phyloP scores from a whole-genome alignment of 1,140 invertebrate genomes.

The Parasteatoda tepidariorum region DNA sequence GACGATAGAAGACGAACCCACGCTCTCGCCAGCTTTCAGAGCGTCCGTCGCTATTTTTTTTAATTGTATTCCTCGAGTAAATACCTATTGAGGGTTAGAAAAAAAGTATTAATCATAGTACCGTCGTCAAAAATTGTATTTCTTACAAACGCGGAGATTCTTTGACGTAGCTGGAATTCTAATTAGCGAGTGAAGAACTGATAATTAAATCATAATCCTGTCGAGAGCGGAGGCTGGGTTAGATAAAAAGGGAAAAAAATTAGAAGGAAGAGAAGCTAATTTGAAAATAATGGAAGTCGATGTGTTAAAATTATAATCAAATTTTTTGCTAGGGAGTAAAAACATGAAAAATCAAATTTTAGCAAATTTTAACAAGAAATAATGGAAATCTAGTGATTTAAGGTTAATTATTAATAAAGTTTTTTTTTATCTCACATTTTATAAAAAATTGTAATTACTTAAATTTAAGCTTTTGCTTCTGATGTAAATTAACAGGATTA shows the following conservation, averaged over 20 bases:
- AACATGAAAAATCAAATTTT: neutral
- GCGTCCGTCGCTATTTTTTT: slow-evolving; percentile 18
- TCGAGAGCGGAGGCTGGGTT: neutral
- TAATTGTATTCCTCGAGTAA: slow-evolving; percentile 41
- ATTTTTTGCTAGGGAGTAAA: neutral
- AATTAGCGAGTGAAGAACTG: slow-evolving; percentile 54
- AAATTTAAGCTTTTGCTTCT: too few species aligned
- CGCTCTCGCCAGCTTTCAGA: neutral
- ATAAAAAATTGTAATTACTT: too few species aligned
- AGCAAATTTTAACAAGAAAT: neutral
- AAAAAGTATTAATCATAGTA: slow-evolving; percentile 57
- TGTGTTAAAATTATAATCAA: neutral
- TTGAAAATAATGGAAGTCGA: neutral
- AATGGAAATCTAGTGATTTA: neutral
- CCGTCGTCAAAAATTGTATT: slow-evolving; percentile 51
- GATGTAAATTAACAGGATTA: too few species aligned
- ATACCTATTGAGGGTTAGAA: slow-evolving; percentile 34
- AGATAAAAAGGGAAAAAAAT: neutral
- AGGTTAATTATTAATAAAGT: neutral
- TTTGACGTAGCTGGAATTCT: slow-evolving; percentile 32
- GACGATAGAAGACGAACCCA: slow-evolving; percentile 28
- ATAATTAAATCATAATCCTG: slow-evolving; percentile 57
- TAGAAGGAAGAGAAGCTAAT: neutral
- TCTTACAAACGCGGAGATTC: slow-evolving; percentile 36
- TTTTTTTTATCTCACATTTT: neutral